Base-by-base conservation (phyloP, 2,113 vertebrate genomes). In the Megaleporinus macrocephalus region DNA sequence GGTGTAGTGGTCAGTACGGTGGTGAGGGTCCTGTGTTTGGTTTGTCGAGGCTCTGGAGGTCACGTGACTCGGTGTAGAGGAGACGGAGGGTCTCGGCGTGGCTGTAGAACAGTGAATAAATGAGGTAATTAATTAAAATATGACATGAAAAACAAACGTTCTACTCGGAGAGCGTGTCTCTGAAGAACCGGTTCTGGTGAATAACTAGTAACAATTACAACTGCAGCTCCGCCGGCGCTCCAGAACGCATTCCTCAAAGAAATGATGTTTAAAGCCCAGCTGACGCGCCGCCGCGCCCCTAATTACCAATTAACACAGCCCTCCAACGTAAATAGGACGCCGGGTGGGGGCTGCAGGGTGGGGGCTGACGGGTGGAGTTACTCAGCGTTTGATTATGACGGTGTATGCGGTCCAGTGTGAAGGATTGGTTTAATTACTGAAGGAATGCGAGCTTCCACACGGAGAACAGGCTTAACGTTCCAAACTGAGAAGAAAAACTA, bases 221-320 rank as follows among this genome's bases (percentile, higher is more conserved):
- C 27, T 27, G 7, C 84, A 79, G 79, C 82, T 89, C 76, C 78
- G 80, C 83, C 89, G 89, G 89, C 88, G 83, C 90, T n/a, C n/a
- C n/a, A n/a, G n/a, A 91, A 91, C 90, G 88, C n/a, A 90, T 91
- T 92, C 91, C 90, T 89, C 84, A 89, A 62, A 72, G 65, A 86
- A 89, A 86, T 79, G 66, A 86, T 76, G 86, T 90, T 90, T 84
- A 89, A 89, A 91, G 75, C 87, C 88, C 89, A 66, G 63, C 81
- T 91, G 89, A 90, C 88, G 16, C 70, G 70, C 68, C 86, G 85
- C 81, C 86, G 85, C 85, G 80, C 80, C 83, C 87, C 89, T 89
- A 62, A 89, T 90, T 87, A 90, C 30, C 88, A 91, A 90, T 85
- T 89, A 85, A 80, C 84, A 73, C 68, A 29, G 65, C 82, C 83